phyloP scores from a whole-genome alignment of 2,113 vertebrate species.

The Orientallactaga bullata region DNA sequence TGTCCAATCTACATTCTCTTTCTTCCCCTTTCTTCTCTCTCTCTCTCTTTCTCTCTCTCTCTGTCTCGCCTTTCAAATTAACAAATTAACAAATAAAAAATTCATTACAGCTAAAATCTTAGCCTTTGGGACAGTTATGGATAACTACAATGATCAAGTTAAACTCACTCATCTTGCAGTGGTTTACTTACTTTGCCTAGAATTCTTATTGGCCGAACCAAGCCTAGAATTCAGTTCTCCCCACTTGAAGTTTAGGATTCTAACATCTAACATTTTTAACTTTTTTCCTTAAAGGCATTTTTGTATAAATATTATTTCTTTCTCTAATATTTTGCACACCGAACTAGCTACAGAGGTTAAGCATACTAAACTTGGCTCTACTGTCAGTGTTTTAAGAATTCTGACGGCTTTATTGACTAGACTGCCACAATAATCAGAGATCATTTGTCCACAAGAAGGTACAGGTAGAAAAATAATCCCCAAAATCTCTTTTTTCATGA shows the following conservation, averaged over 20 bases:
- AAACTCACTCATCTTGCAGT: not conserved
- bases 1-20: no score
- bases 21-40: no score
- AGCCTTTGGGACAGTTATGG: not conserved
- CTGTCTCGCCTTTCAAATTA: no score
- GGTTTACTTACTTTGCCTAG: not conserved
- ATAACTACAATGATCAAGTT: not conserved
- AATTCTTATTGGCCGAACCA: not conserved
- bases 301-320: constrained; percentile 22
- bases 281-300: not conserved
- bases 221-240: not conserved
- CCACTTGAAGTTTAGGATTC: not conserved
- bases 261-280: not conserved
- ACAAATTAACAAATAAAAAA: not conserved
- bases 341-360: constrained; percentile 55
- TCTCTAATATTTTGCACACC: constrained; percentile 37
- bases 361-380: constrained; percentile 15
- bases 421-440: constrained; percentile 59
- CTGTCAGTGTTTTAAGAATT: constrained; percentile 58
- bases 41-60: no score
- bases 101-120: not conserved
- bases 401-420: constrained; percentile 73
- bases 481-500: constrained; percentile 69
- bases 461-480: constrained; percentile 70
- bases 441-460: constrained; percentile 72